phyloP scores from a whole-genome alignment of 1,140 invertebrate genomes.

The Danaus melanippus region DNA sequence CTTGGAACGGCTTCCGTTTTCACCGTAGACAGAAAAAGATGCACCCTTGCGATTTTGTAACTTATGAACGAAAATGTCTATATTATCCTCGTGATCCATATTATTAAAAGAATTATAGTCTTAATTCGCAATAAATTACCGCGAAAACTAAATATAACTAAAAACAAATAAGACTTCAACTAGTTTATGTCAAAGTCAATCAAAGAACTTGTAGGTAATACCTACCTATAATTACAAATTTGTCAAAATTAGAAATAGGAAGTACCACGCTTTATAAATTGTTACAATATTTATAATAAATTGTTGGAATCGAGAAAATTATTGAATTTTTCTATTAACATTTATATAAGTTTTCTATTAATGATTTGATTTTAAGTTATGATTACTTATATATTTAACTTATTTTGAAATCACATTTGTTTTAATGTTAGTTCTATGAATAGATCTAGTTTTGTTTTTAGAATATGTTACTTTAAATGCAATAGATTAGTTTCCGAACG shows the following conservation, averaged over 20 bases:
- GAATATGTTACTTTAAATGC: background rate
- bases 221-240: background rate
- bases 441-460: background rate
- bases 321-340: too few species aligned
- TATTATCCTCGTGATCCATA: conserved; percentile 9
- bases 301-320: too few species aligned
- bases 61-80: conserved; percentile 6
- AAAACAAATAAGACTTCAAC: conserved; percentile 1
- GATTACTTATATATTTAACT: too few species aligned
- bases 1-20: conserved; percentile 1
- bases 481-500: conserved; percentile 11
- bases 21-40: conserved; percentile 5
- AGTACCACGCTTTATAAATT: too few species aligned
- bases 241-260: background rate
- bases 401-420: background rate
- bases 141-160: conserved; percentile 3
- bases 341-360: too few species aligned
- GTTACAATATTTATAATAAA: too few species aligned
- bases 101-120: conserved; percentile 1
- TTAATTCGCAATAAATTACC: background rate
- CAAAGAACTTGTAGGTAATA: background rate
- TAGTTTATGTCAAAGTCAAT: background rate
- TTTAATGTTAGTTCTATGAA: background rate
- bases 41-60: conserved; percentile 5
- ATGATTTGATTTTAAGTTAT: too few species aligned